These are phyloP conservation scores for Carassius gibelio DNA, from an alignment of 2,113 vertebrate genomes.

Conservation along the genomic window DNA sequence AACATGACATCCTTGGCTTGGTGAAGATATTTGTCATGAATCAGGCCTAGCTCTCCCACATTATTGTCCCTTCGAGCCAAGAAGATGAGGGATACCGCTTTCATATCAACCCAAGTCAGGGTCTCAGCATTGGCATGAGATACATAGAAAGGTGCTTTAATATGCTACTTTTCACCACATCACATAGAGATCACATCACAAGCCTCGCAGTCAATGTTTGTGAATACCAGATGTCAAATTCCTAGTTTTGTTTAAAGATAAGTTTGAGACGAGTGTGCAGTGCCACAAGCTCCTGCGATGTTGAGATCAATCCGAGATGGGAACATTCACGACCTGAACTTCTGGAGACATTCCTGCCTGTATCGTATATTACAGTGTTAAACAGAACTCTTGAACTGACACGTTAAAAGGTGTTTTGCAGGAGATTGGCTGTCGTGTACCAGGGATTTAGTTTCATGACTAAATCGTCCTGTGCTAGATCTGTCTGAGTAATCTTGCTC, in stretches of 20 bases:
- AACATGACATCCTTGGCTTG: conserved; percentile 67
- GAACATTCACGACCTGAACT: neutral
- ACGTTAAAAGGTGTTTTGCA: conserved; percentile 17
- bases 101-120: neutral
- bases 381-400: conserved; percentile 6
- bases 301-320: neutral
- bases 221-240: neutral
- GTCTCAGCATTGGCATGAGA: neutral
- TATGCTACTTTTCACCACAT: neutral
- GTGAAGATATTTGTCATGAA: conserved; percentile 65
- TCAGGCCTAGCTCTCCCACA: conserved; percentile 59
- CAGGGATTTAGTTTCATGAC: conserved; percentile 8
- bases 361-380: neutral
- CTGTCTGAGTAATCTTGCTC: conserved; percentile 10
- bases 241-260: neutral
- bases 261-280: neutral
- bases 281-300: neutral
- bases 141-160: neutral
- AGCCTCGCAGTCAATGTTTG: neutral
- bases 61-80: conserved; percentile 52
- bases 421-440: neutral
- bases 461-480: neutral
- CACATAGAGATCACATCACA: neutral
- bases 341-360: neutral
- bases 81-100: neutral